These are phyloP conservation scores for Melanostoma mellinum DNA, from an alignment of 2,888 invertebrate species.

Conservation along the genomic window DNA sequence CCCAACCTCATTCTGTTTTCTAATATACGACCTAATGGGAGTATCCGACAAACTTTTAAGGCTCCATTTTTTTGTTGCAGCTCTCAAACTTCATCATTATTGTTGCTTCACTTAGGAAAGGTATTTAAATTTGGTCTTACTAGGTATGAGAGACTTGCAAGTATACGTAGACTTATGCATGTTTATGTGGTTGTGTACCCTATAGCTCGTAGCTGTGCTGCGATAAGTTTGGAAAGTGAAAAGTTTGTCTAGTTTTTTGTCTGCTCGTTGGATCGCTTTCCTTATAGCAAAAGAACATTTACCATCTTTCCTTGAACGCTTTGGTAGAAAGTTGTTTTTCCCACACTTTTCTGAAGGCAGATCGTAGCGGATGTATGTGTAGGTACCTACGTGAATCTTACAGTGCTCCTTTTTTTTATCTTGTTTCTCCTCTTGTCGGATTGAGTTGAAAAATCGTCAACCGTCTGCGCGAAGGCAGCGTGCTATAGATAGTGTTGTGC, in stretches of 20 bases:
- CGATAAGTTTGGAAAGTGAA: constrained; percentile 54
- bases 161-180: not conserved
- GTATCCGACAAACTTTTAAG: constrained; percentile 33
- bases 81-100: constrained; percentile 44
- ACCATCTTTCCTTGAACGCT: constrained; percentile 52
- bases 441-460: constrained; percentile 68
- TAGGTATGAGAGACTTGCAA: constrained; percentile 28
- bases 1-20: constrained; percentile 4
- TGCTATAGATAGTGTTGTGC: constrained; percentile 45
- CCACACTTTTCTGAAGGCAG: constrained; percentile 25
- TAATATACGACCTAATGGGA: constrained; percentile 23
- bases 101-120: constrained; percentile 43
- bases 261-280: constrained; percentile 20
- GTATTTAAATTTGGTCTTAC: constrained; percentile 46
- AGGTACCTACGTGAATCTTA: constrained; percentile 34
- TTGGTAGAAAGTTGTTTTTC: constrained; percentile 34
- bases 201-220: not conserved
- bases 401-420: constrained; percentile 47
- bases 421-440: constrained; percentile 26
- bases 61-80: constrained; percentile 25
- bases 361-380: constrained; percentile 21
- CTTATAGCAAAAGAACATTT: constrained; percentile 47
- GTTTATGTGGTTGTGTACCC: not conserved
- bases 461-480: constrained; percentile 54
- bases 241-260: constrained; percentile 57